Conservation (phyloP, 2,113 vertebrate genomes). For the Python bivittatus region DNA sequence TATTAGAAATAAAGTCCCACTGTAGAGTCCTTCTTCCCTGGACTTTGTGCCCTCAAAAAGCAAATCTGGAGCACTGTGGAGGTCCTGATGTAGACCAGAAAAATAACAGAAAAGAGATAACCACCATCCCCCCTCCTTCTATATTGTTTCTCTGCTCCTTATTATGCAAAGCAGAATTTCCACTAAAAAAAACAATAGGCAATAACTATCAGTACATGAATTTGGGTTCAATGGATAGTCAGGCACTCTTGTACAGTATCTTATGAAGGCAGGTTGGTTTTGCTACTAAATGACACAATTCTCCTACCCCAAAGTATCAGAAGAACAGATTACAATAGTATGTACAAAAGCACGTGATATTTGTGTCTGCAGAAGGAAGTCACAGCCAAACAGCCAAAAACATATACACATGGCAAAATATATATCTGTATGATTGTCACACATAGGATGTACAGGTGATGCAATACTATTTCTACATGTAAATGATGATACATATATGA, state of each 20-base stretch:
- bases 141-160: background rate
- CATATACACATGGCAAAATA: background rate
- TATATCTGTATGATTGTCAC: background rate
- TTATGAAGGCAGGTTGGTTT: background rate
- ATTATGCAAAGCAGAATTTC: background rate
- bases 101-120: background rate
- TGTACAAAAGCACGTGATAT: background rate
- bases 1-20: background rate
- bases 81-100: background rate
- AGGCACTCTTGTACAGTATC: background rate
- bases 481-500: background rate
- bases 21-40: background rate
- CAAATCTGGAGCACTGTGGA: background rate
- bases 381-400: background rate
- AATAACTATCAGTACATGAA: background rate
- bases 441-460: background rate
- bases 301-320: background rate
- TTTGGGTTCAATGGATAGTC: background rate
- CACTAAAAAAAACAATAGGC: background rate
- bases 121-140: background rate
- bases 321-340: background rate
- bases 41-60: background rate
- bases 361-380: background rate
- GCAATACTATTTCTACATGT: background rate
- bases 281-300: background rate